A percentile compares a stretch with the other conserved stretches of the same genome.
phyloP scores from a whole-genome alignment of 1,140 invertebrate genomes.

The Brachionus sp. region DNA sequence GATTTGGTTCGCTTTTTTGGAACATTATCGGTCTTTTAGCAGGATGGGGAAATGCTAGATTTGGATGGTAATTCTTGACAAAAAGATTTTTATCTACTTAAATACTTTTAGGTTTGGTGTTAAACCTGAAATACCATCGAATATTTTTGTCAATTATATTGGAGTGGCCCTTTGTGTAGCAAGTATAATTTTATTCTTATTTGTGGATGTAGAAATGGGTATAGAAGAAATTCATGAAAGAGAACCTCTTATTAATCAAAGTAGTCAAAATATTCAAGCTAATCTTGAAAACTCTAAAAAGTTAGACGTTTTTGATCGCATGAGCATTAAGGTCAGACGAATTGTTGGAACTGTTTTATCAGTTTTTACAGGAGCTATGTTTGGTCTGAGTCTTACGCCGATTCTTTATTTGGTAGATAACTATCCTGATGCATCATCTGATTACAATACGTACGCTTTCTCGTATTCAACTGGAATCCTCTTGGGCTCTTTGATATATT shows the following conservation, averaged over 20 bases:
- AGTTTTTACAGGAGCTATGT: conserved; percentile 12
- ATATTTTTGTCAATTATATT: conserved; percentile 54
- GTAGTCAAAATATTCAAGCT: background rate
- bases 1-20: conserved; percentile 35
- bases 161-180: conserved; percentile 55
- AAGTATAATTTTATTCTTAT: conserved; percentile 33
- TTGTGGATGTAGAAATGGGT: conserved; percentile 16
- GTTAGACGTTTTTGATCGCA: background rate
- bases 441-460: conserved; percentile 35
- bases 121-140: conserved; percentile 50
- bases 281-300: background rate
- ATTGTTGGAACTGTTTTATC: conserved; percentile 21
- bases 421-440: background rate
- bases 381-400: conserved; percentile 6
- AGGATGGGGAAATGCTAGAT: conserved; percentile 60
- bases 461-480: conserved; percentile 31
- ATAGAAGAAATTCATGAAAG: background rate
- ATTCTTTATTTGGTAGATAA: conserved; percentile 39
- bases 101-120: conserved; percentile 54
- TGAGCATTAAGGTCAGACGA: background rate
- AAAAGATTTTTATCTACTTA: conserved; percentile 48
- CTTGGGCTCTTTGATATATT: conserved; percentile 49
- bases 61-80: conserved; percentile 50
- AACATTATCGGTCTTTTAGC: conserved; percentile 49
- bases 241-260: background rate